phyloP scores from a whole-genome alignment of 1,140 invertebrate genomes.

The Halictus rubicundus region DNA sequence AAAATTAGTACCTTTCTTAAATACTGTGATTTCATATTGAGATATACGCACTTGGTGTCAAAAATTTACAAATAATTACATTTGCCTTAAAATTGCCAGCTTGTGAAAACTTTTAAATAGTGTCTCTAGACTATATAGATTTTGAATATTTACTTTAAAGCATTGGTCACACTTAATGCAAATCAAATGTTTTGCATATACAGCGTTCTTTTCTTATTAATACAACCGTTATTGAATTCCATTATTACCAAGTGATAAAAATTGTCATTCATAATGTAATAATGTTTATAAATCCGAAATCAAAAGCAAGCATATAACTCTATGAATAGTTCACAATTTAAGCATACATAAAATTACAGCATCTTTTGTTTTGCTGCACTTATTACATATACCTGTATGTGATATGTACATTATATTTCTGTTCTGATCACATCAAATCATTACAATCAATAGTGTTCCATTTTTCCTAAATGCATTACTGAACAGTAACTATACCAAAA shows the following conservation, averaged over 20 bases:
- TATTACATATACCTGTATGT: conserved; percentile 9
- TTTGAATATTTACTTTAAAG: conserved; percentile 34
- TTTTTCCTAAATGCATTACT: neutral
- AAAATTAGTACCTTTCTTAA: conserved; percentile 43
- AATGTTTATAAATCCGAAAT: conserved; percentile 18
- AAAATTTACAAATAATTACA: conserved; percentile 57
- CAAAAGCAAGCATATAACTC: conserved; percentile 28
- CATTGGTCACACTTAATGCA: conserved; percentile 22
- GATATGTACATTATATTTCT: neutral
- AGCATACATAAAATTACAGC: conserved; percentile 8
- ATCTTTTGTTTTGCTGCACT: conserved; percentile 9
- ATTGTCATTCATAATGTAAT: conserved; percentile 8
- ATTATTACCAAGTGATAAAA: conserved; percentile 6
- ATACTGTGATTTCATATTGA: conserved; percentile 65
- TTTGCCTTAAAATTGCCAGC: conserved; percentile 70
- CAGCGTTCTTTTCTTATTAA: conserved; percentile 17
- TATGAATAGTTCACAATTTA: conserved; percentile 29
- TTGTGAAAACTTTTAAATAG: conserved; percentile 50
- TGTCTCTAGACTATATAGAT: conserved; percentile 28
- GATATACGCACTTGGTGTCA: conserved; percentile 42
- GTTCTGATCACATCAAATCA: conserved; percentile 9
- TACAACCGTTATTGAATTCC: neutral
- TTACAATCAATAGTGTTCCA: neutral
- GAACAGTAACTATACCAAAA: neutral
- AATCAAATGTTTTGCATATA: conserved; percentile 25